Evolutionary conservation across 2,888 invertebrate species (phyloP).

Genomic region (Priocnemis perturbator): DNA sequence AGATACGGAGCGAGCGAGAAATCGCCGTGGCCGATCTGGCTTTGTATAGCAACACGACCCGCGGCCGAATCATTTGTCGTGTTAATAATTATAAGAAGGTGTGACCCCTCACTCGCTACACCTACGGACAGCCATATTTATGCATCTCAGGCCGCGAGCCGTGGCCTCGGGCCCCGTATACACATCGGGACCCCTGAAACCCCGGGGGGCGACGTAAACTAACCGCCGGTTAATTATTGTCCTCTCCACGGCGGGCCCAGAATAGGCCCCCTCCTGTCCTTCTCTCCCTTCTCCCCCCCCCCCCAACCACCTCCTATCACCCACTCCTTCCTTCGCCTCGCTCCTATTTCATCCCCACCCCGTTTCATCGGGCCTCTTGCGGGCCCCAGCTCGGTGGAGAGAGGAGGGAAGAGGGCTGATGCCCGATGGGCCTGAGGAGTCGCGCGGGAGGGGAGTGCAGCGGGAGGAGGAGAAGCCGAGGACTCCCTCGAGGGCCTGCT

Average conservation of each 20-base stretch:
- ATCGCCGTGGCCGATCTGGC: constrained; percentile 44
- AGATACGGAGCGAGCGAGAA: constrained; percentile 1
- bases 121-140: constrained; percentile 68
- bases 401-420: background rate
- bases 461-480: constrained; percentile 3
- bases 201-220: constrained; percentile 72
- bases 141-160: constrained; percentile 63
- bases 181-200: constrained; percentile 53
- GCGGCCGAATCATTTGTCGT: constrained; percentile 71
- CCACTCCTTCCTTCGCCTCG: background rate
- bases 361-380: constrained; percentile 16
- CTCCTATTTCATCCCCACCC: constrained; percentile 10
- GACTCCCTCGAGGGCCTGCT: constrained; percentile 55
- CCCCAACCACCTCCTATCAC: background rate
- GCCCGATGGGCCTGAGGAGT: background rate
- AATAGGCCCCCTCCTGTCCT: constrained; percentile 19
- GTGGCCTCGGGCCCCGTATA: constrained; percentile 49
- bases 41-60: constrained; percentile 61
- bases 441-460: constrained; percentile 21
- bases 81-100: constrained; percentile 74
- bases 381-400: constrained; percentile 8
- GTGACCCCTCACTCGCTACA: constrained; percentile 69
- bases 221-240: constrained; percentile 74
- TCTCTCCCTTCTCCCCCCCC: constrained; percentile 40
- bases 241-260: constrained; percentile 53